Evolutionary conservation across 2,797 vertebrate species (phyloP), one percentile per base, ranked within the genome.

Genomic region (Ctenochaetus hawaiiensis): DNA sequence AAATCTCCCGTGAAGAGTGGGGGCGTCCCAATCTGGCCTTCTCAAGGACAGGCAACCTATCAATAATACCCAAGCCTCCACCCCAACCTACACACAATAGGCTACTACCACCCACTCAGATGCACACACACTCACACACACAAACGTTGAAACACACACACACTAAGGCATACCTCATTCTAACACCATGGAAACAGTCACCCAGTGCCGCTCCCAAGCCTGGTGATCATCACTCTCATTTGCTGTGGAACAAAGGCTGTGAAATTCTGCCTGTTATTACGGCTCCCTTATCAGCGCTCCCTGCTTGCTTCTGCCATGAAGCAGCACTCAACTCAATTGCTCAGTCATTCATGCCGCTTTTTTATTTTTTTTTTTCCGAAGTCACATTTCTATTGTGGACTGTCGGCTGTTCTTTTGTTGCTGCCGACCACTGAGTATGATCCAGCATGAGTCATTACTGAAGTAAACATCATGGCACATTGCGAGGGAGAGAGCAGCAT

Each of bases 1-100:
- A 92, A 93, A 92, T 92, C 86, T 93, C 87, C 87, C 78, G 8
- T 93, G 92, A 92, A 93, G 88, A 72, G 80, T 77, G 81, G 84
- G 83, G 81, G 83, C 77, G 62, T 83, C 80, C 64, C 86, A 86
- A 81, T 91, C 82, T 89, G 78, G 61, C 69, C 79, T 86, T 89
- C 83, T 87, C 90, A 92, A 93, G 92, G 92, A 83, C 92, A 84
- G 80, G 30, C 85, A 85, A 77, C 91, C 82, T 85, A 89, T 92
- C 92, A 89, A 87, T 88, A 89, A 83, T 65, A 75, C 78, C 82
- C 65, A 12, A 82, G 76, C 77, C 72, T 82, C 82, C 76, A 75
- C 79, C 84, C 66, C 63, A 67, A 65, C 77, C 82, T 64, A 70
- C 80, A 41, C 78, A 72, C 65, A 48, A 47, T 43, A 37, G 47